A percentile compares a stretch with the other conserved stretches of the same genome.
Evolutionary conservation across 2,113 vertebrate genomes (phyloP).

Genomic region (Phyllostomus discolor): DNA sequence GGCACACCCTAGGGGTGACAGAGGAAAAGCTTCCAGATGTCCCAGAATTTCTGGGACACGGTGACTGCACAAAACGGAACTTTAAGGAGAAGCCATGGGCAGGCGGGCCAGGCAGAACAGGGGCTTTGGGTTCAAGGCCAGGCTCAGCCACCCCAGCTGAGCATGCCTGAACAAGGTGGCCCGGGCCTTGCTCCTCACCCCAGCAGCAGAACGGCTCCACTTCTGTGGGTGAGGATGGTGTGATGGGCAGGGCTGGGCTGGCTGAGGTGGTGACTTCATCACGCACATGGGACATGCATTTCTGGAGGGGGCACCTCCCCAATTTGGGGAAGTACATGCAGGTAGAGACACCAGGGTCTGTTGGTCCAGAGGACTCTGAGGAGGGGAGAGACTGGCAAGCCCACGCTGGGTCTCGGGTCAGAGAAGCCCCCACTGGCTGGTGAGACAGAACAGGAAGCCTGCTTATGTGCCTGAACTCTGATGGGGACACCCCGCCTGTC

Average conservation of each 20-base stretch:
- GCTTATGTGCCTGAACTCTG: neutral
- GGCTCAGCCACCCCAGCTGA: neutral
- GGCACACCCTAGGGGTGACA: neutral
- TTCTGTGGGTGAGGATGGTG: too few relatives aligned
- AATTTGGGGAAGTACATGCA: too few relatives aligned
- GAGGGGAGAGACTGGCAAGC: neutral
- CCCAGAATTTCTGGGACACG: neutral
- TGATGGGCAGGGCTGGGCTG: neutral
- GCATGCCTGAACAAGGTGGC: neutral
- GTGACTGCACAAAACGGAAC: neutral
- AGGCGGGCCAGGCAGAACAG: neutral
- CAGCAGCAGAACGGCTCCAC: fast-evolving
- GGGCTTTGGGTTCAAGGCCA: neutral
- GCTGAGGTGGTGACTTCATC: neutral
- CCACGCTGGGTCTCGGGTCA: neutral
- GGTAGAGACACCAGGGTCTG: neutral
- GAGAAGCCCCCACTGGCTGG: neutral
- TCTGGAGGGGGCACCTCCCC: neutral
- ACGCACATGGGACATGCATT: fast-evolving
- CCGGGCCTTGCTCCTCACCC: neutral
- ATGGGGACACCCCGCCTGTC: neutral
- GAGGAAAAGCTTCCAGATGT: neutral
- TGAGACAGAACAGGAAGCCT: neutral
- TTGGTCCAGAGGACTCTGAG: neutral
- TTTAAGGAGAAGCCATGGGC: neutral